These are phyloP conservation scores for Actias luna DNA, from an alignment of 2,888 invertebrate species.

Conservation along the genomic window DNA sequence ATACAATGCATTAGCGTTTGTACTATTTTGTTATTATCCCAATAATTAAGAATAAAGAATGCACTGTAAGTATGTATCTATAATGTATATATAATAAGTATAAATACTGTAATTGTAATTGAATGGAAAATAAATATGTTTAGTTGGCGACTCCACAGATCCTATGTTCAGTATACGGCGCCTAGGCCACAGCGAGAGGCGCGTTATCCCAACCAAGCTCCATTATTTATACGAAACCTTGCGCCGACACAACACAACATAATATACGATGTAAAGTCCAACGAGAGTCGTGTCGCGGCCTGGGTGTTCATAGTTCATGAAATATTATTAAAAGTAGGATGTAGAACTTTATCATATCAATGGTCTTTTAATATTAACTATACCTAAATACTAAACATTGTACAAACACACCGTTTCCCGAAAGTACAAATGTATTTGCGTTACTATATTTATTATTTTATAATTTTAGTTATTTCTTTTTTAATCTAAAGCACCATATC, in stretches of 20 bases:
- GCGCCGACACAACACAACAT: slow-evolving; percentile 10
- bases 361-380: no score
- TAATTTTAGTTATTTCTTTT: no score
- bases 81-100: no score
- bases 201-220: slow-evolving; percentile 66
- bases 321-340: background rate
- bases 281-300: background rate
- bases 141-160: slow-evolving; percentile 36
- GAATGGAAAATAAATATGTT: background rate
- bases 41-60: no score
- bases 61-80: no score
- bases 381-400: no score
- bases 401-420: no score
- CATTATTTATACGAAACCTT: slow-evolving; percentile 69
- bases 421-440: no score
- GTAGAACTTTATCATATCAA: background rate
- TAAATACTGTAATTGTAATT: no score
- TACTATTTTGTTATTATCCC: no score
- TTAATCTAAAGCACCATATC: background rate
- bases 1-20: no score
- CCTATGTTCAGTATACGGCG: slow-evolving; percentile 51
- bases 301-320: slow-evolving; percentile 5
- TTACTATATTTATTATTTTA: no score
- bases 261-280: slow-evolving; percentile 1
- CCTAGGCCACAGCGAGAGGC: slow-evolving; percentile 77